phyloP scores from a whole-genome alignment of 2,113 vertebrate species.

The Gobius niger region DNA sequence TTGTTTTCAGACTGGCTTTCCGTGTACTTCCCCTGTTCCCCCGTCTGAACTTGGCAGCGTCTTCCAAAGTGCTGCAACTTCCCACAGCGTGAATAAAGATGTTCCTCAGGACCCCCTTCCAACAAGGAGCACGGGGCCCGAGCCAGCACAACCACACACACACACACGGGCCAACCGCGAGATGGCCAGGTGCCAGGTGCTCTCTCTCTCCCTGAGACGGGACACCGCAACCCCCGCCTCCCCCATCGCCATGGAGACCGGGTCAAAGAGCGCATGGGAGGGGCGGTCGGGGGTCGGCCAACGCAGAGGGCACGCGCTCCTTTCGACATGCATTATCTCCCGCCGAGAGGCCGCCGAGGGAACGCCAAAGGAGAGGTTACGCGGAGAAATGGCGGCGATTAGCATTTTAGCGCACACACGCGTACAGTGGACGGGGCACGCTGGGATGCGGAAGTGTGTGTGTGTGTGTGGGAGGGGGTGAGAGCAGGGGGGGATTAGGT shows the following conservation, averaged over 20 bases:
- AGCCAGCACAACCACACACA: background rate
- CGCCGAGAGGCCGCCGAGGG: background rate
- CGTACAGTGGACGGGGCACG: background rate
- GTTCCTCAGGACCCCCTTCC: background rate
- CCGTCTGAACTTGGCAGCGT: constrained; percentile 1
- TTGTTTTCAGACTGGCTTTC: background rate
- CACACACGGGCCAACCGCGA: background rate
- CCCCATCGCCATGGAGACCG: constrained; percentile 6
- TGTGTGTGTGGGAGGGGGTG: no score
- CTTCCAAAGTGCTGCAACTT: constrained; percentile 2
- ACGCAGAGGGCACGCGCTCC: background rate
- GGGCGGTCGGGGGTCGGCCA: background rate
- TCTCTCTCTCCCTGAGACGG: background rate
- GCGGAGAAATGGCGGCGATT: background rate
- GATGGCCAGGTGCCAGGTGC: constrained; percentile 5
- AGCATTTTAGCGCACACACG: background rate
- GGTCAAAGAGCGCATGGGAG: background rate
- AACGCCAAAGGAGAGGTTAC: constrained; percentile 1
- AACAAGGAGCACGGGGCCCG: background rate
- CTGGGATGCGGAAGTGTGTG: background rate
- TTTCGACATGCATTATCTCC: constrained; percentile 6
- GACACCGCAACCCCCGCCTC: background rate
- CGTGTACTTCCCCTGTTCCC: background rate
- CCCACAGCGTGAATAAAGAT: constrained; percentile 7
- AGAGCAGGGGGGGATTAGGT: constrained; percentile 3